Base-by-base conservation (phyloP, 2,113 vertebrate genomes). In the Syrrhaptes paradoxus region DNA sequence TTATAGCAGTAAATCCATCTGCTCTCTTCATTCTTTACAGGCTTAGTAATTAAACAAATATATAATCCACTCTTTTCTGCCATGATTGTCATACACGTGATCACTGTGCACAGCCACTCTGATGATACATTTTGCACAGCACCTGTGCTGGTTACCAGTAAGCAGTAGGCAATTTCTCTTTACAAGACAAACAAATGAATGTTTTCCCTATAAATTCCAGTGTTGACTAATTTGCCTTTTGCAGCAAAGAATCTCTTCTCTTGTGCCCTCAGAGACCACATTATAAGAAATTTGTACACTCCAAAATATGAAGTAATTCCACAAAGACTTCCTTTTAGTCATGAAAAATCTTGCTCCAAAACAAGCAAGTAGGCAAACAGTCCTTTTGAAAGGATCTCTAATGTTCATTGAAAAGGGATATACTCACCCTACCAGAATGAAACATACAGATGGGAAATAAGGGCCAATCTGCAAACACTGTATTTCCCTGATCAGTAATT, bases 61-160 rank as follows among this genome's bases (percentile, higher is more conserved):
- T 12, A 25, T 43, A 57, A 59, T 61, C 29, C 5, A 63, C 1
- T 17, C 1, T 3, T 77, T 85, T 22, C 17, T 85, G 14, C 6
- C 17, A 24, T 26, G 31, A 51, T 55, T 34, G 38, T 75, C 25
- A 26, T 57, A 58, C 10, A 21, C 26, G 38, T 55, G 10, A 61
- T 38, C 31, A 17, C 10, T 54, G 19, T 38, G 18, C 6, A 54
- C 13, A 49, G 20, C 8, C 72, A 34, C 4, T 21, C 18, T 54
- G n/a, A 45, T 38, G 13, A n/a, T n/a, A 28, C 2, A 21, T 0
- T 2, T 63, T 61, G 8, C 18, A 45, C 21, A 54, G 6, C 7
- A 52, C 5, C 9, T 31, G 1, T 52, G 17, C 12, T 36, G 16
- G 20, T 63, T 57, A 13, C 36, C 32, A 68, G 18, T 26, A 17